Evolutionary conservation across 2,888 invertebrate genomes (phyloP).

Genomic region (Cephonodes hylas): DNA sequence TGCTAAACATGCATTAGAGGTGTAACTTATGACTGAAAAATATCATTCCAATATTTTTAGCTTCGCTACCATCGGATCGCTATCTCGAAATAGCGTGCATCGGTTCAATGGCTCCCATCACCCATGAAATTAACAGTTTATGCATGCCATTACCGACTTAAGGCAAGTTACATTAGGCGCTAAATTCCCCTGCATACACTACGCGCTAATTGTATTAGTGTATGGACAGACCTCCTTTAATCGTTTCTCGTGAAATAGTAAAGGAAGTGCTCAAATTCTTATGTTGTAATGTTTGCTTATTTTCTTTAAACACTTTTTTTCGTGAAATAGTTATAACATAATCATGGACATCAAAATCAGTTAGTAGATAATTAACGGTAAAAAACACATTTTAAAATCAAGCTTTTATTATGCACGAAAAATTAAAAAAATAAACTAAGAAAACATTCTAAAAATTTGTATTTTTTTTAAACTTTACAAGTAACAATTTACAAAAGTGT

Average conservation of each 20-base stretch:
- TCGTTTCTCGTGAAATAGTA: neutral
- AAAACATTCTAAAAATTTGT: too few relatives aligned
- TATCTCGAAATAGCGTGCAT: neutral
- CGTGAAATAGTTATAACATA: too few relatives aligned
- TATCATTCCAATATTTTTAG: neutral
- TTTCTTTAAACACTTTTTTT: too few relatives aligned
- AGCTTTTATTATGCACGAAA: too few relatives aligned
- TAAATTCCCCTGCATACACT: neutral
- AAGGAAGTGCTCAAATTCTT: neutral
- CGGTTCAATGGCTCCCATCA: slow-evolving; percentile 14
- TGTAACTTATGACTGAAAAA: neutral
- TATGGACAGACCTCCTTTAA: neutral
- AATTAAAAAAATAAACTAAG: too few relatives aligned
- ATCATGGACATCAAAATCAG: too few relatives aligned
- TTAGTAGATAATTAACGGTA: too few relatives aligned
- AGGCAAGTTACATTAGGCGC: neutral
- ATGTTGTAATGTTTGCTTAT: too few relatives aligned
- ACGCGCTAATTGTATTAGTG: neutral
- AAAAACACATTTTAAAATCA: too few relatives aligned
- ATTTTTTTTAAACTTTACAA: too few relatives aligned
- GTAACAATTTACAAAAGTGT: too few relatives aligned
- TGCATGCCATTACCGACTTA: neutral
- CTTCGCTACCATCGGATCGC: neutral
- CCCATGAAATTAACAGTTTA: slow-evolving; percentile 6
- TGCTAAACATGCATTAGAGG: too few relatives aligned